Evolutionary conservation across 2,113 vertebrate genomes (phyloP), one percentile per base, ranked within the genome.

Genomic region (Pogonocichla stellata): DNA sequence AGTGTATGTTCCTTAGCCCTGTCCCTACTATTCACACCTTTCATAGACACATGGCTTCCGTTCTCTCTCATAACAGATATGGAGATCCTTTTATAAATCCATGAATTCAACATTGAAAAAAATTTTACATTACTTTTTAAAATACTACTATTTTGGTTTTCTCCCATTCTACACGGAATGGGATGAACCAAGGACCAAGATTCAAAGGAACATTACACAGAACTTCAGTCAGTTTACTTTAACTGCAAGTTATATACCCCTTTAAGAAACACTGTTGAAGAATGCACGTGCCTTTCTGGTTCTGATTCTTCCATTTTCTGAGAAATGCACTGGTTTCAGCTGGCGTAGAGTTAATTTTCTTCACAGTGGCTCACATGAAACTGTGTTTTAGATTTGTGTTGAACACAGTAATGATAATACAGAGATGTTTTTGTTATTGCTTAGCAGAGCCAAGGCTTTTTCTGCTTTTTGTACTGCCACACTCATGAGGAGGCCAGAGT

Each of bases 281-380:
- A 95, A 85, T 11, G 43, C 4, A 31, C 4, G 5, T 14, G 50
- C 9, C 58, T 80, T 83, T 88, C 48, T 71, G 77, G 19, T 58
- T 38, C 40, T 50, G 58, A 61, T 85, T 74, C 83, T 73, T 86
- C 36, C 19, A 61, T 34, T 88, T 93, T 42, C 66, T 77, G 12
- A 95, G 58, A 72, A 62, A 42, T 5, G 22, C 19, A 33, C 56
- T 36, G 12, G 25, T 56, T 83, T 56, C 0, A 0, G 31, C 22
- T 56, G 29, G 18, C 12, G 48, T 56, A 36, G 34, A 82, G 42
- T 24, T 33, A 36, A 48, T 43, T 83, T 77, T 70, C 26, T 56
- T 70, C 10, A 7, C 26, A 33, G 26, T 33, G 31, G 34, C 40
- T 62, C 23, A 26, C 20, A 48, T 11, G 6, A 22, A 14, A 10